phyloP scores from a whole-genome alignment of 2,113 vertebrate genomes.

The Hippocampus zosterae region DNA sequence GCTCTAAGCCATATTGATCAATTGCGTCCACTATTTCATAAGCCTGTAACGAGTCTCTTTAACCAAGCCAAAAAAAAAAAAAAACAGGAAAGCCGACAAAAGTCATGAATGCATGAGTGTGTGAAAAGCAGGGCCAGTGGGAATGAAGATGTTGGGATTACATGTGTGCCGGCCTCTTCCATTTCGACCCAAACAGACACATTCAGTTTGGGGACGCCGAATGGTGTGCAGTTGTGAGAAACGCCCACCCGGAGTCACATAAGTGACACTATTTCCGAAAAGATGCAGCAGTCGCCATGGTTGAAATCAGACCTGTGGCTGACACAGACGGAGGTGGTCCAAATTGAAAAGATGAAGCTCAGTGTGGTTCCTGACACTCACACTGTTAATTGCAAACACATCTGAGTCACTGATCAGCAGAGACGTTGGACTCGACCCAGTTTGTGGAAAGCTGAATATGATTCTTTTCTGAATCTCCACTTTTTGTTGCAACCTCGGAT shows the following conservation, averaged over 20 bases:
- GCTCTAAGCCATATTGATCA: background rate
- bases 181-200: background rate
- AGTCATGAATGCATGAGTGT: background rate
- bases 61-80: background rate
- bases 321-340: background rate
- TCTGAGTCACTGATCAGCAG: conserved; percentile 3
- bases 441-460: background rate
- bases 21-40: background rate
- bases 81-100: background rate
- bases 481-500: background rate
- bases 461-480: background rate
- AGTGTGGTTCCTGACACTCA: conserved; percentile 2
- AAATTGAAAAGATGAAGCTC: conserved; percentile 6
- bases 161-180: background rate
- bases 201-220: background rate
- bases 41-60: background rate
- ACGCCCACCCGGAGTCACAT: background rate
- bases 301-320: background rate
- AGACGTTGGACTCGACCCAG: background rate
- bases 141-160: background rate
- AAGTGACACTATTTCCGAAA: background rate
- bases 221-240: background rate
- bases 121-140: background rate
- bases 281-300: background rate
- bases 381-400: conserved; percentile 5